Conservation (phyloP, 2,797 vertebrate genomes). For the Ciconia nigra region DNA sequence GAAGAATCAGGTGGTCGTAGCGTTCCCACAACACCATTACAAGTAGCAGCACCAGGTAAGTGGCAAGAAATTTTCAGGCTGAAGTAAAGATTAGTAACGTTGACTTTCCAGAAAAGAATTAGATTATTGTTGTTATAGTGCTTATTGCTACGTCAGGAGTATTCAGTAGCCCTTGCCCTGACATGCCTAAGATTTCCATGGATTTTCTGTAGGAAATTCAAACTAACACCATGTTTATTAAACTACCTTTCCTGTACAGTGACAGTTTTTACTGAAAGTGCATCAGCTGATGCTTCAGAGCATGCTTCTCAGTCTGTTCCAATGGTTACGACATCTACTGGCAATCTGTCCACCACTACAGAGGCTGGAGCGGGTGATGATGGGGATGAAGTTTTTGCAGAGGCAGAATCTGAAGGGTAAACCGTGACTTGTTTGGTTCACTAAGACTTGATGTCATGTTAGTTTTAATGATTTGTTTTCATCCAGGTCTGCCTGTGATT, state of each 20-base stretch:
- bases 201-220: neutral
- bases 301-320: slow-evolving; percentile 93
- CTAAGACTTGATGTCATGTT: neutral
- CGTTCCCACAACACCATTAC: slow-evolving; percentile 94
- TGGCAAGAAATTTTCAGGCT: neutral
- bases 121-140: neutral
- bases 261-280: slow-evolving; percentile 84
- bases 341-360: slow-evolving; percentile 78
- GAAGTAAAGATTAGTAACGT: neutral
- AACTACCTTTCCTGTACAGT: slow-evolving; percentile 61
- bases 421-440: neutral
- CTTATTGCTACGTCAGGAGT: neutral
- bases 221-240: neutral
- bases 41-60: slow-evolving; percentile 93
- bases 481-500: neutral
- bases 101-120: neutral
- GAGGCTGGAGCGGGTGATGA: slow-evolving; percentile 83
- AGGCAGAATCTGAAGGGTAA: slow-evolving; percentile 91
- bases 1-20: slow-evolving; percentile 96
- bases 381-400: slow-evolving; percentile 87
- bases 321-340: slow-evolving; percentile 93
- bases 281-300: slow-evolving; percentile 83
- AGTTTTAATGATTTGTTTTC: neutral
- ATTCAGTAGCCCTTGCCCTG: neutral
- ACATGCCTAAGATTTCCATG: neutral